A percentile compares a stretch with the other conserved stretches of the same genome.
phyloP scores from a whole-genome alignment of 2,888 invertebrate genomes.

The Meliscaeva auricollis region DNA sequence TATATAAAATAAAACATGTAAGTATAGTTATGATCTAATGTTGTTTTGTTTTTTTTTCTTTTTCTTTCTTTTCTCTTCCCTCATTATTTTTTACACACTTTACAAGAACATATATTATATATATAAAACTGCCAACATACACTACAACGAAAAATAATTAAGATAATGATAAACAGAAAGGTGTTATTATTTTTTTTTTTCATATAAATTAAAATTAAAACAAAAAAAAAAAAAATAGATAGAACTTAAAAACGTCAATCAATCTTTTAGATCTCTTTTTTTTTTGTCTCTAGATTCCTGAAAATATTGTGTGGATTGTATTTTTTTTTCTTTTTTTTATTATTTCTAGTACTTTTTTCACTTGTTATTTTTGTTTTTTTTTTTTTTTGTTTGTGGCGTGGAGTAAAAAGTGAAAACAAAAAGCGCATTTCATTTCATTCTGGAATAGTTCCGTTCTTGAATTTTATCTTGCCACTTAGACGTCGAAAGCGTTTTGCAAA shows the following conservation, averaged over 20 bases:
- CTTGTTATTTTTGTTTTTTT: constrained; percentile 2
- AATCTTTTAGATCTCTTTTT: constrained; percentile 66
- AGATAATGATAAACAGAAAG: constrained; percentile 29
- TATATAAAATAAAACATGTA: constrained; percentile 45
- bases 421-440: constrained; percentile 71
- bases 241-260: constrained; percentile 61
- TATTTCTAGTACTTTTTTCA: constrained; percentile 12
- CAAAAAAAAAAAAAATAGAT: constrained; percentile 1
- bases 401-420: neutral
- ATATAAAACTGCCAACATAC: constrained; percentile 68
- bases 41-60: constrained; percentile 36
- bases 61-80: constrained; percentile 15
- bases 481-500: constrained; percentile 79
- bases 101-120: constrained; percentile 70
- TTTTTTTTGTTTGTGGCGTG: constrained; percentile 27
- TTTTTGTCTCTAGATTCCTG: constrained; percentile 68
- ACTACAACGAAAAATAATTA: constrained; percentile 52
- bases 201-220: constrained; percentile 65
- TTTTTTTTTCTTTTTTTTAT: constrained; percentile 30
- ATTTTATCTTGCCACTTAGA: constrained; percentile 77
- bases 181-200: constrained; percentile 22
- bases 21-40: constrained; percentile 46
- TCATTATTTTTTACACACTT: constrained; percentile 70
- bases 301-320: constrained; percentile 64
- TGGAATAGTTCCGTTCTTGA: constrained; percentile 78